Base-by-base conservation (phyloP, 1,140 invertebrate genomes). In the Homalodisca vitripennis region DNA sequence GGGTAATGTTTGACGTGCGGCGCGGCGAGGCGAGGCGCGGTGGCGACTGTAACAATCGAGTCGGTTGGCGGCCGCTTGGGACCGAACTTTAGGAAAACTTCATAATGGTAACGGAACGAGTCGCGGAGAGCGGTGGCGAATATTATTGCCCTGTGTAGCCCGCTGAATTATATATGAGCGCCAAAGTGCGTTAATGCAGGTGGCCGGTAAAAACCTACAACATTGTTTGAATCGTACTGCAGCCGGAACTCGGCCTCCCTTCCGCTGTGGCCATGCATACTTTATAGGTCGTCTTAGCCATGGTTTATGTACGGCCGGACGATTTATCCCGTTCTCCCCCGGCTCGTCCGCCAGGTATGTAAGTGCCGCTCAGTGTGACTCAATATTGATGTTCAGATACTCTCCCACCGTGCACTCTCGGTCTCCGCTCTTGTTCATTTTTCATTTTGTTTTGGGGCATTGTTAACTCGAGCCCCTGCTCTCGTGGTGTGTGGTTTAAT, bases 281-380 rank as follows among this genome's bases (percentile, higher is more conserved):
- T 51, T 51, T 51, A 48, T 29, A 6, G 22, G 41, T 32, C 31
- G 24, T 66, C 46, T 66, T 66, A 41, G 31, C 31, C 24, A 67
- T 67, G 26, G 66, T 51, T 51, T 53, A 29, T 53, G 22, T 51
- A 51, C 22, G 48, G 48, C 48, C 48, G n/a, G n/a, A n/a, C n/a
- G n/a, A n/a, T n/a, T n/a, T n/a, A n/a, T n/a, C n/a, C n/a, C n/a
- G n/a, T n/a, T n/a, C n/a, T n/a, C n/a, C n/a, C n/a, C n/a, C n/a
- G n/a, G n/a, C n/a, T n/a, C n/a, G n/a, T n/a, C n/a, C n/a, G n/a
- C n/a, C n/a, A n/a, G n/a, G n/a, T n/a, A n/a, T n/a, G n/a, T n/a
- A n/a, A n/a, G n/a, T n/a, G n/a, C n/a, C n/a, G n/a, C n/a, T n/a
- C n/a, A n/a, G n/a, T n/a, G n/a, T n/a, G n/a, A n/a, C n/a, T n/a